A percentile compares a stretch with the other conserved stretches of the same genome.
These are phyloP conservation scores for Trachymyrmex septentrionalis DNA, from an alignment of 1,140 invertebrate species.

Conservation along the genomic window DNA sequence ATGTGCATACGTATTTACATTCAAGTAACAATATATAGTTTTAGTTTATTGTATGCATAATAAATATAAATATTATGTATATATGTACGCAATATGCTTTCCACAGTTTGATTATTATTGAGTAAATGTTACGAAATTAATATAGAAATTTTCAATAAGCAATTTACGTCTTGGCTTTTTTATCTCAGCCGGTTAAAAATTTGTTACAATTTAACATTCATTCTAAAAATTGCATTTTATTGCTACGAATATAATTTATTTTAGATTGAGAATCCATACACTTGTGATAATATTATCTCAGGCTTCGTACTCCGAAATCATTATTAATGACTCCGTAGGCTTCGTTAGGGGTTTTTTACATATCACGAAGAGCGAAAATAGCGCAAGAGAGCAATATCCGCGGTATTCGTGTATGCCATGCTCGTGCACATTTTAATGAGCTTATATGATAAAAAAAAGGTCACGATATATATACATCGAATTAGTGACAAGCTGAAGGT, in stretches of 20 bases:
- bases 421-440: constrained; percentile 51
- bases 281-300: constrained; percentile 61
- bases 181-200: neutral
- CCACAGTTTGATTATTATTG: neutral
- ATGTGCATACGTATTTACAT: neutral
- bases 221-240: neutral
- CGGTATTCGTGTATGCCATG: constrained; percentile 25
- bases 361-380: constrained; percentile 42
- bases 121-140: neutral
- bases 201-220: neutral
- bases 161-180: neutral
- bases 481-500: constrained; percentile 25
- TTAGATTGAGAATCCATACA: constrained; percentile 27
- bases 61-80: neutral
- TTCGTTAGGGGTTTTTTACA: constrained; percentile 6
- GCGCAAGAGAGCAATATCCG: constrained; percentile 32
- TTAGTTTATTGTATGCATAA: neutral
- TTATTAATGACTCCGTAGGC: constrained; percentile 54
- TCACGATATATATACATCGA: neutral
- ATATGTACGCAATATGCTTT: neutral
- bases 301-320: neutral
- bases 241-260: constrained; percentile 12
- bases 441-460: constrained; percentile 34
- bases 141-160: neutral
- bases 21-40: neutral